These are phyloP conservation scores for Oncorhynchus tshawytscha DNA, from an alignment of 2,113 vertebrate genomes.

Conservation along the genomic window DNA sequence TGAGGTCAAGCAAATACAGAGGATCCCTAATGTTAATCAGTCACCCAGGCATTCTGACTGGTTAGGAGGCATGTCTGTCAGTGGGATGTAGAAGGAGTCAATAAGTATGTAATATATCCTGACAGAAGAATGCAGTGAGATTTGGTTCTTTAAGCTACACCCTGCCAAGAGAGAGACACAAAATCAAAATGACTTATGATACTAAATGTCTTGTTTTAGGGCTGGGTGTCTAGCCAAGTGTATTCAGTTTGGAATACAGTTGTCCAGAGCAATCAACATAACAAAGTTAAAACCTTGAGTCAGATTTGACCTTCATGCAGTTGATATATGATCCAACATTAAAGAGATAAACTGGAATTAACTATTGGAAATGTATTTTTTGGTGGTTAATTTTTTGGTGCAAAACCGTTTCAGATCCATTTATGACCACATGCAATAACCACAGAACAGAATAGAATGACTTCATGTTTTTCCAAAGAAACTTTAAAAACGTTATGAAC, in stretches of 20 bases:
- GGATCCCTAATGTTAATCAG: conserved; percentile 26
- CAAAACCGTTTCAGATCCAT: too few relatives aligned
- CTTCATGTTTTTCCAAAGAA: too few relatives aligned
- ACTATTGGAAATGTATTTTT: too few relatives aligned
- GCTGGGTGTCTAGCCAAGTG: not conserved
- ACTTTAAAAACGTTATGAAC: too few relatives aligned
- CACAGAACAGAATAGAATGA: too few relatives aligned
- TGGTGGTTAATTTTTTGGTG: too few relatives aligned
- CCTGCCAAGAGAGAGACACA: not conserved
- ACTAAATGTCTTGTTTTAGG: not conserved
- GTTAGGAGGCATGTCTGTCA: conserved; percentile 20
- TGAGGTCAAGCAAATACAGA: conserved; percentile 21
- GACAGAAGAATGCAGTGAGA: conserved; percentile 39
- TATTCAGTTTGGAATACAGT: not conserved
- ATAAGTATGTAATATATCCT: conserved; percentile 38
- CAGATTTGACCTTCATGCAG: too few relatives aligned
- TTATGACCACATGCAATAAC: too few relatives aligned
- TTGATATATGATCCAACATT: too few relatives aligned
- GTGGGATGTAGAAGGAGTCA: conserved; percentile 15
- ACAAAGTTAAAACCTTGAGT: too few relatives aligned
- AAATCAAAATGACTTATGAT: conserved; percentile 2
- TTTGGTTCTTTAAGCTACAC: conserved; percentile 18
- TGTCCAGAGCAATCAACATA: not conserved
- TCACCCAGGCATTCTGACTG: conserved; percentile 26
- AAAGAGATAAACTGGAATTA: too few relatives aligned